These are phyloP conservation scores for Pinctada fucata DNA, from an alignment of 2,888 invertebrate genomes.

Conservation along the genomic window DNA sequence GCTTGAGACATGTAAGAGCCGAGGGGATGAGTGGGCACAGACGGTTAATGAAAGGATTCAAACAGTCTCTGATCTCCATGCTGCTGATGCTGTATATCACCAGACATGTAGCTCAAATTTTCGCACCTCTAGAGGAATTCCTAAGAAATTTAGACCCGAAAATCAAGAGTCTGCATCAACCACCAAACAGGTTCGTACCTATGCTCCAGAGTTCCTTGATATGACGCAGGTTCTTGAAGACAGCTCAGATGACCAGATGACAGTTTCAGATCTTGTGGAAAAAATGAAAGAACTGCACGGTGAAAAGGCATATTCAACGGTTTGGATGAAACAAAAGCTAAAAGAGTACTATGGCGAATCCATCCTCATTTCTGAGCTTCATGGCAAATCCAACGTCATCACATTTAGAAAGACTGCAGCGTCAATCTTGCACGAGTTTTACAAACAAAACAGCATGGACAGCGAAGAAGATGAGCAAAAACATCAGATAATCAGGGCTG, in stretches of 20 bases:
- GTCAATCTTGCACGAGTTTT: slow-evolving; percentile 43
- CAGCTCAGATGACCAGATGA: slow-evolving; percentile 39
- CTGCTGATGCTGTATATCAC: slow-evolving; percentile 35
- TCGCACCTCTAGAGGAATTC: slow-evolving; percentile 11
- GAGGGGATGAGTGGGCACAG: slow-evolving; percentile 52
- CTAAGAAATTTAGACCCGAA: not conserved
- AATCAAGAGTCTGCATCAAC: not conserved
- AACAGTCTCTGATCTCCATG: slow-evolving; percentile 26
- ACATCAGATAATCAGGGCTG: slow-evolving; percentile 49
- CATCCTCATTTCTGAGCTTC: slow-evolving; percentile 44
- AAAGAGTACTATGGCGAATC: slow-evolving; percentile 46
- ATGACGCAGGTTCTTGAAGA: slow-evolving; percentile 25
- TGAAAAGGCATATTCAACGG: slow-evolving; percentile 18
- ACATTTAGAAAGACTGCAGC: slow-evolving; percentile 46
- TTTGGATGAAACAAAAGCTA: slow-evolving; percentile 44
- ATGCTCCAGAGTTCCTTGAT: slow-evolving; percentile 13
- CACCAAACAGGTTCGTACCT: not conserved
- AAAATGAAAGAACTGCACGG: slow-evolving; percentile 37
- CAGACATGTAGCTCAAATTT: slow-evolving; percentile 18
- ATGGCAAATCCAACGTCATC: slow-evolving; percentile 48
- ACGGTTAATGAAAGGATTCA: slow-evolving; percentile 18
- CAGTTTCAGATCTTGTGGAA: slow-evolving; percentile 26
- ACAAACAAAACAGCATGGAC: slow-evolving; percentile 15
- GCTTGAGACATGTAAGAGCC: slow-evolving; percentile 11
- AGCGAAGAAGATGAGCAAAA: not conserved